A percentile compares a stretch with the other conserved stretches of the same genome.
phyloP scores from a whole-genome alignment of 2,797 vertebrate genomes.

The Phrynocephalus forsythii region DNA sequence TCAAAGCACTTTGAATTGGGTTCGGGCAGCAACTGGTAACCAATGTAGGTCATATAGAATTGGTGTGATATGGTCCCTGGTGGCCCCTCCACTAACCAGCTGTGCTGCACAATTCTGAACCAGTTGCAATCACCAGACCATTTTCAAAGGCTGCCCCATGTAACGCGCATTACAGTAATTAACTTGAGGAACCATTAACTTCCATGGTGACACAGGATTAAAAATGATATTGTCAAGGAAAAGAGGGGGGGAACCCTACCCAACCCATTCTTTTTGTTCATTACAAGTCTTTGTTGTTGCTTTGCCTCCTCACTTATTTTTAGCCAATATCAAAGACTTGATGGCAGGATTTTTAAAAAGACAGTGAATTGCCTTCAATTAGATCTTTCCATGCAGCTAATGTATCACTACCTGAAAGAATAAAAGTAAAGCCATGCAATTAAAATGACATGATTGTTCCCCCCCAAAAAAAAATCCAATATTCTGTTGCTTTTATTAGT shows the following conservation, averaged over 20 bases:
- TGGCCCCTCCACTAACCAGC: no score
- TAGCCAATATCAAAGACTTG: constrained; percentile 17
- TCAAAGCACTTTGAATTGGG: no score
- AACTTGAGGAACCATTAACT: neutral
- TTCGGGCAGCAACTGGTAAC: no score
- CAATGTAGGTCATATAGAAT: no score
- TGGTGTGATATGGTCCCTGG: no score
- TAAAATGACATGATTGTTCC: constrained; percentile 23
- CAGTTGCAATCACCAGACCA: no score
- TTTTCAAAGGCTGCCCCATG: no score
- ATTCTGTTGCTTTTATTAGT: constrained; percentile 23
- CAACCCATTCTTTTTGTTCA: constrained; percentile 14
- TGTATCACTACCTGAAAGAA: constrained; percentile 9
- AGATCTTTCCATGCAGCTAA: neutral
- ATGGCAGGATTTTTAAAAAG: constrained; percentile 3
- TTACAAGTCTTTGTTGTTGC: neutral
- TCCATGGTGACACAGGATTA: constrained; percentile 22
- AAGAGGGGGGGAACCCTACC: neutral
- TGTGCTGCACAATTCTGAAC: no score
- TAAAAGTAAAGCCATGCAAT: constrained; percentile 10
- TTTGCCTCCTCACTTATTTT: constrained; percentile 20
- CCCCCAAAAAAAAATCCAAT: neutral
- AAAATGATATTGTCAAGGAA: neutral
- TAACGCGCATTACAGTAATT: no score
- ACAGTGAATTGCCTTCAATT: constrained; percentile 13